phyloP scores from a whole-genome alignment of 2,797 vertebrate species.

The Rhinogobio ventralis region DNA sequence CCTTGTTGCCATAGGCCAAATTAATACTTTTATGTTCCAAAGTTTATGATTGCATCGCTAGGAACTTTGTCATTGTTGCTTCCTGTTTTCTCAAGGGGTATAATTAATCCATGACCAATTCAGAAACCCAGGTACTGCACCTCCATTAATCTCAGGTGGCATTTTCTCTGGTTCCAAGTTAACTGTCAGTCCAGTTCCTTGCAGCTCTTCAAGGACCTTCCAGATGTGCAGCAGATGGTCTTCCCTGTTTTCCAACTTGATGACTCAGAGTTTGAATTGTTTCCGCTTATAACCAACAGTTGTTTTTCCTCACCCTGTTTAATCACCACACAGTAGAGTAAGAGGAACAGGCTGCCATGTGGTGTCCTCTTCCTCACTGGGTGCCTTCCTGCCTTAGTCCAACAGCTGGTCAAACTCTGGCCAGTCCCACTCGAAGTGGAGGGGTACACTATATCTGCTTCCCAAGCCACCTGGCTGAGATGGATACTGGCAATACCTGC shows the following conservation, averaged over 20 bases:
- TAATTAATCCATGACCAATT: neutral
- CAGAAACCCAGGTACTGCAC: neutral
- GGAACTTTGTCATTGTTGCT: neutral
- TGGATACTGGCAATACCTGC: neutral
- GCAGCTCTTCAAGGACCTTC: neutral
- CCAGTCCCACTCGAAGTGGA: neutral
- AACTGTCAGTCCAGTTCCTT: neutral
- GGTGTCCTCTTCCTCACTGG: neutral
- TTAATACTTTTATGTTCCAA: neutral
- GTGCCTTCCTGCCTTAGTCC: neutral
- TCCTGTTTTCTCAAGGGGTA: neutral
- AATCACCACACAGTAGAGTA: neutral
- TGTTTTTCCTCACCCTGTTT: neutral
- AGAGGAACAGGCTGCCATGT: neutral
- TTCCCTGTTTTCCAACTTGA: neutral
- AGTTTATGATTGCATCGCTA: neutral
- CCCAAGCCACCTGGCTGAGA: neutral
- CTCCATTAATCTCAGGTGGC: neutral
- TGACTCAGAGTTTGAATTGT: conserved; percentile 5
- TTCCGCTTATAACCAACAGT: neutral
- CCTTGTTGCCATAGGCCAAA: too few relatives aligned
- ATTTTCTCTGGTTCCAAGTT: neutral
- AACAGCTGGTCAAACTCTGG: conserved; percentile 17
- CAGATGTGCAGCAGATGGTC: conserved; percentile 13
- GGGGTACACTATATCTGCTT: too few relatives aligned